Conservation (phyloP, 1,140 invertebrate species). For the Pemphigus obesinymphae region DNA sequence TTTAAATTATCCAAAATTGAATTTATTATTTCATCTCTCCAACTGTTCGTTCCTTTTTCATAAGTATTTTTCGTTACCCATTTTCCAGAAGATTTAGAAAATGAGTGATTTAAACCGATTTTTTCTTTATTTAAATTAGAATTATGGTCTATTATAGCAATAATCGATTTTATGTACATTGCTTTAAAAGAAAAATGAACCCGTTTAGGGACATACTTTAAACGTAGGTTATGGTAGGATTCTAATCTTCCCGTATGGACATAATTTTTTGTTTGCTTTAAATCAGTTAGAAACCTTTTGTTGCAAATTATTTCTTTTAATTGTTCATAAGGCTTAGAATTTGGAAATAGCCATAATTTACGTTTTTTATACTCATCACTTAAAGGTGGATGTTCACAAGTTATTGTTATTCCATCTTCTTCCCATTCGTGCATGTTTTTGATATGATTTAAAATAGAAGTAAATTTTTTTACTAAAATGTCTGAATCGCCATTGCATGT, state of each 20-base stretch:
- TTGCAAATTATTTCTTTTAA: too few species aligned
- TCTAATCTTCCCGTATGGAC: too few species aligned
- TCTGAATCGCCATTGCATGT: conserved; percentile 13
- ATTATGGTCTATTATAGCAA: neutral
- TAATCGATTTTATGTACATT: neutral
- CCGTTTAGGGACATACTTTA: neutral
- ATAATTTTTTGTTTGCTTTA: too few species aligned
- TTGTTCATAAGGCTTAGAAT: neutral
- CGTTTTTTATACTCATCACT: neutral
- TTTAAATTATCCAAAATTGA: too few species aligned
- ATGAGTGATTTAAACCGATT: neutral
- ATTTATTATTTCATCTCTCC: neutral
- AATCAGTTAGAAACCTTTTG: too few species aligned
- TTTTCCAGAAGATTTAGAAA: neutral
- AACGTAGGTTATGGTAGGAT: too few species aligned
- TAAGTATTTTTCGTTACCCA: neutral
- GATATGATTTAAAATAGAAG: too few species aligned
- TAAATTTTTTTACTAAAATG: neutral
- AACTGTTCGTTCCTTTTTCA: neutral
- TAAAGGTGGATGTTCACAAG: neutral
- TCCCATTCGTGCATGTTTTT: conserved; percentile 15
- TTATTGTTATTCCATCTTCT: neutral
- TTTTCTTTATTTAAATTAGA: too few species aligned
- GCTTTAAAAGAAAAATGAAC: neutral
- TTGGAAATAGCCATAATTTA: neutral